phyloP scores from a whole-genome alignment of 2,888 invertebrate species.

The Lomographa bimaculata region DNA sequence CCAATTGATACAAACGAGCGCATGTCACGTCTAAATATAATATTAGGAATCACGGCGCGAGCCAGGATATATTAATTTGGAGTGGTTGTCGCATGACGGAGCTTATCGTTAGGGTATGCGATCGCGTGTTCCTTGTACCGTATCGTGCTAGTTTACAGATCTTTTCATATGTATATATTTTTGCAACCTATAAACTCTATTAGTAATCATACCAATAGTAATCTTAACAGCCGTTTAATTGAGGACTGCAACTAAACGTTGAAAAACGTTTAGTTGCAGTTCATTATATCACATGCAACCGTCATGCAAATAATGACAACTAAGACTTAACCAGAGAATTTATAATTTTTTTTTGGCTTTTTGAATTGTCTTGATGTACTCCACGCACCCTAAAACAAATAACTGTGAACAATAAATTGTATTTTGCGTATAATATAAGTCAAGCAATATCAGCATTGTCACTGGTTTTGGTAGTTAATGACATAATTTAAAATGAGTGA shows the following conservation, averaged over 20 bases:
- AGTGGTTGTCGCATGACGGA: constrained; percentile 71
- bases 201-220: no score
- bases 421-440: constrained; percentile 17
- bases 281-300: no score
- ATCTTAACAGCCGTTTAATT: no score
- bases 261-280: no score
- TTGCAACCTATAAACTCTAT: no score
- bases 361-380: background rate
- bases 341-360: no score
- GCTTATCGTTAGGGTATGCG: constrained; percentile 54
- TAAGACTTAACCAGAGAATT: no score
- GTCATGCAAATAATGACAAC: no score
- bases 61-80: constrained; percentile 84
- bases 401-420: constrained; percentile 4
- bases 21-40: constrained; percentile 84
- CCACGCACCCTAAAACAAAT: background rate
- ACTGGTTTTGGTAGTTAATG: constrained; percentile 23
- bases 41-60: constrained; percentile 84
- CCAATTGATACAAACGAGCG: constrained; percentile 83
- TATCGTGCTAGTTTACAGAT: constrained; percentile 19
- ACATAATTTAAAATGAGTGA: constrained; percentile 29
- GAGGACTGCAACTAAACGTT: no score
- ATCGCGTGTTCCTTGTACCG: constrained; percentile 25
- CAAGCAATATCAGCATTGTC: constrained; percentile 24
- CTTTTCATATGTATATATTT: no score